Base-by-base conservation (phyloP, 2,797 vertebrate genomes). In the Fundulus diaphanus region DNA sequence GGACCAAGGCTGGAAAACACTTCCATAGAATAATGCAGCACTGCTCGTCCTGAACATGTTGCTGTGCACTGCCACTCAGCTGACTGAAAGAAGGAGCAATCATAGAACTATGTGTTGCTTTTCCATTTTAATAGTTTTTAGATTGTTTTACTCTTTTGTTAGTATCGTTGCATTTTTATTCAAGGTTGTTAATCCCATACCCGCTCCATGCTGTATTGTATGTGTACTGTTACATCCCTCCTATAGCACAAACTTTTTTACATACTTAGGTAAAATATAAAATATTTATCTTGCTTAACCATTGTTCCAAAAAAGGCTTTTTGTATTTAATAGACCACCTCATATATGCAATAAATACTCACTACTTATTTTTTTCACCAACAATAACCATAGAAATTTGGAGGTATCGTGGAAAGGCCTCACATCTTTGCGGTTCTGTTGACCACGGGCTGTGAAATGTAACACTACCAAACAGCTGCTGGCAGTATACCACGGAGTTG, bases 401-500 rank as follows among this genome's bases (percentile, higher is more conserved):
- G 57, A 79, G 68, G 66, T 74, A 70, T 72, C 72, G 77, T 83
- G 57, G 87, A 85, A 90, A 83, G 87, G 65, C 84, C 77, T 86
- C 89, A 79, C 75, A 72, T 85, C 76, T 85, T 80, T 83, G 79
- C 33, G 5, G 81, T 73, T 81, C 65, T 84, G 82, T 88, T 83
- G 85, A 80, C 69, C 22, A 35, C 56, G 70, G 76, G 73, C 73
- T 89, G 87, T 91, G 89, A 92, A 92, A 90, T 87, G 86, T 90
- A 91, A 91, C 89, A 88, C 88, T 79, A 61, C 74, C 46, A 72
- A 88, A 87, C 89, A 90, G 88, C 87, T 91, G 88, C 83, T 79
- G 66, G 18, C 75, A 68, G 77, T 82, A 78, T 77, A 77, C 29
- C 81, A 83, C 80, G 72, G 80, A 81, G 74, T 80, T 75, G 56